A percentile compares a stretch with the other conserved stretches of the same genome.
Evolutionary conservation across 2,797 vertebrate species (phyloP).

Genomic region (Galago senegalensis): DNA sequence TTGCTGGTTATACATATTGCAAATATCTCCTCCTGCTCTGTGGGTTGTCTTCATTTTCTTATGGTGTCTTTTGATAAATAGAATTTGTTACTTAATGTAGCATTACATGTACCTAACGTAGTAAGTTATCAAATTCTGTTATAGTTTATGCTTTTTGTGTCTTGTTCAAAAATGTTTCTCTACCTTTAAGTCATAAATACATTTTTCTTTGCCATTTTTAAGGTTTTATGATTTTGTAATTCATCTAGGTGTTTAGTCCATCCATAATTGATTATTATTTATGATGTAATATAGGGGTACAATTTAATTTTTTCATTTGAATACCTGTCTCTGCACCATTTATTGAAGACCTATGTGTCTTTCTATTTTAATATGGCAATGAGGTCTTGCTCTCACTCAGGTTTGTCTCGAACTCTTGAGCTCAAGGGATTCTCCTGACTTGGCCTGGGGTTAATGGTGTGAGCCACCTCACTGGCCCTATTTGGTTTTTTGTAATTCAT

Average conservation of each 20-base stretch:
- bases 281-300: neutral
- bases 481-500: neutral
- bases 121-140: neutral
- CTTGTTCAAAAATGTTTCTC: slow-evolving; percentile 26
- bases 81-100: neutral
- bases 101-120: too few species aligned
- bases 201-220: neutral
- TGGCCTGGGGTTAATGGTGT: too few species aligned
- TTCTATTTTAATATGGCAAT: neutral
- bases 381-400: neutral
- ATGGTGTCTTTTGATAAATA: neutral
- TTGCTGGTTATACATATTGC: neutral
- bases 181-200: neutral
- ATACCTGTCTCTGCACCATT: neutral
- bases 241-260: neutral
- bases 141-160: slow-evolving; percentile 11
- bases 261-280: neutral
- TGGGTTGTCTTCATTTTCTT: neutral
- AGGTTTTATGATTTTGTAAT: neutral
- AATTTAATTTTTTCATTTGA: slow-evolving; percentile 26
- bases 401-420: neutral
- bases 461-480: too few species aligned
- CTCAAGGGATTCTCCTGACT: neutral
- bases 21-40: neutral
- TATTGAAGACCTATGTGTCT: neutral